Percentiles rank a stretch among this genome's conserved stretches.
Conservation (phyloP, 2,113 vertebrate genomes). For the Corythornis cristatus region DNA sequence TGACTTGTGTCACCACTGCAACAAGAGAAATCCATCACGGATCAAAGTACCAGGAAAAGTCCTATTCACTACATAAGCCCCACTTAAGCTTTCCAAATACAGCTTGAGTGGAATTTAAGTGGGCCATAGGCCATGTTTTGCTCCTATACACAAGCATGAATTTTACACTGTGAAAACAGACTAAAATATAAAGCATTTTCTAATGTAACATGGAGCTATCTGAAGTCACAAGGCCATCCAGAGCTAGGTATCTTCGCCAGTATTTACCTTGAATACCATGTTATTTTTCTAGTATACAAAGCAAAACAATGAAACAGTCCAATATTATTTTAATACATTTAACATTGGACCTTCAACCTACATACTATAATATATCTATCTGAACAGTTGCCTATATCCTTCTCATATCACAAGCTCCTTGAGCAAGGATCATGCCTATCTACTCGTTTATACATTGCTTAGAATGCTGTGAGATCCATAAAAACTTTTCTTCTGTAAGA, state of each 20-base stretch:
- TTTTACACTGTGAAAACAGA: conserved; percentile 32
- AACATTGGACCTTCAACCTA: conserved; percentile 7
- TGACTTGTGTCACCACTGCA: conserved; percentile 63
- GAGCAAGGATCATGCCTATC: background rate
- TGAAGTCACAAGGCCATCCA: conserved; percentile 65
- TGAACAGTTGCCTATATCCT: background rate
- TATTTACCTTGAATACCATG: conserved; percentile 59
- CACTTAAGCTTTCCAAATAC: conserved; percentile 56
- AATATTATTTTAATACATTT: conserved; percentile 35
- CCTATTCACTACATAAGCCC: conserved; percentile 28
- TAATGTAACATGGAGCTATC: background rate
- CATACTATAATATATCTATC: background rate
- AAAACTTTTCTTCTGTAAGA: background rate
- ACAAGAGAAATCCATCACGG: conserved; percentile 57
- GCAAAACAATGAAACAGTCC: background rate
- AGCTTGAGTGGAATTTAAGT: conserved; percentile 52
- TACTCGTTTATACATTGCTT: background rate
- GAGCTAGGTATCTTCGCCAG: conserved; percentile 29
- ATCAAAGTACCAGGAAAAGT: conserved; percentile 57
- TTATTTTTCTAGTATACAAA: conserved; percentile 62
- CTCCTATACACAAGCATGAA: background rate
- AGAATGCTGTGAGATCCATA: background rate
- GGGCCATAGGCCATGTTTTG: conserved; percentile 28
- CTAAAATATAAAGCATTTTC: conserved; percentile 32
- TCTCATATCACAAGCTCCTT: background rate